These are phyloP conservation scores for Brenthis ino DNA, from an alignment of 2,888 invertebrate genomes.

Conservation along the genomic window DNA sequence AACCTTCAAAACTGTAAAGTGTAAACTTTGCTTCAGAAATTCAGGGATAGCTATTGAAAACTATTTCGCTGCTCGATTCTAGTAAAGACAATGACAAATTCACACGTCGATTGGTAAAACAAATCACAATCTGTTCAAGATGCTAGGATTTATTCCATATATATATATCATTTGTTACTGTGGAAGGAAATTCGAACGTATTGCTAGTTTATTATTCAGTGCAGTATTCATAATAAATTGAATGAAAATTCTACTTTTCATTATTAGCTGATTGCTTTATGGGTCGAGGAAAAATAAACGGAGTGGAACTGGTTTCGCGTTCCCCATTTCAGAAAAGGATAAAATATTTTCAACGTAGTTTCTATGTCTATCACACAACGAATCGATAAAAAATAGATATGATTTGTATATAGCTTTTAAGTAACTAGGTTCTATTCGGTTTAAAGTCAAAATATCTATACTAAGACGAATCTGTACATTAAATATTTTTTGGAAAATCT, in stretches of 20 bases:
- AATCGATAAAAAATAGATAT: too few species aligned
- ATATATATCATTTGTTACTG: constrained; percentile 35
- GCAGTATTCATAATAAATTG: constrained; percentile 35
- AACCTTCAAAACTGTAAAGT: not conserved
- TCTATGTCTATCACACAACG: not conserved
- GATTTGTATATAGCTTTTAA: too few species aligned
- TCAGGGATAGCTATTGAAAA: constrained; percentile 7
- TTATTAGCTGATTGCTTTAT: constrained; percentile 36
- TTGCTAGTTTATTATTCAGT: constrained; percentile 33
- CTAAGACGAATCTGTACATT: too few species aligned
- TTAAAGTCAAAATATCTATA: too few species aligned
- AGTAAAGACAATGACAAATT: constrained; percentile 47
- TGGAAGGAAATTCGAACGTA: constrained; percentile 32
- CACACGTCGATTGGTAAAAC: constrained; percentile 45
- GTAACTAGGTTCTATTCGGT: too few species aligned
- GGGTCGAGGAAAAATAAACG: constrained; percentile 30
- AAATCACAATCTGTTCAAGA: constrained; percentile 45
- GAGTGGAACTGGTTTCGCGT: constrained; percentile 31
- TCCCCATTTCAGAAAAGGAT: constrained; percentile 26
- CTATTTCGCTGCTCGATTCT: constrained; percentile 11
- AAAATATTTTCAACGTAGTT: not conserved
- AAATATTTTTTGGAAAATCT: too few species aligned
- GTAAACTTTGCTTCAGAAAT: not conserved
- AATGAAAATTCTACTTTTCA: constrained; percentile 34
- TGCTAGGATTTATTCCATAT: constrained; percentile 48